Percentiles rank a stretch among this genome's conserved stretches.
phyloP scores from a whole-genome alignment of 2,797 vertebrate genomes.

The Varecia variegata region DNA sequence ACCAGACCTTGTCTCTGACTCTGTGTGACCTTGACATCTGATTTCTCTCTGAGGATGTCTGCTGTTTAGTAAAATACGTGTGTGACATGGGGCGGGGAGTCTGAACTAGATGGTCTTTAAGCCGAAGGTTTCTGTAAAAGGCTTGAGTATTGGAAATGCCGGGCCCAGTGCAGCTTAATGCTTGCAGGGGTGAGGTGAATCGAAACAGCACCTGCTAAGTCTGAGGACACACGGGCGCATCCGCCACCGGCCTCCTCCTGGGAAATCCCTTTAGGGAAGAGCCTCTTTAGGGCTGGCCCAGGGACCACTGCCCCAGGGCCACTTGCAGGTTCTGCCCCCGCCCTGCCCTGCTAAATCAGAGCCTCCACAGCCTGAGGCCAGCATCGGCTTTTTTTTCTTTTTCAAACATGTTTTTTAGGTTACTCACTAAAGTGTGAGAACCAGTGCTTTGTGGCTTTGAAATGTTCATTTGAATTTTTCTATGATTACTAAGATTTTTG shows the following conservation, averaged over 20 bases:
- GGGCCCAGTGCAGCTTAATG: background rate
- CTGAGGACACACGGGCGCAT: background rate
- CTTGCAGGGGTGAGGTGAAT: accelerated
- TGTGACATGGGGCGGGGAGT: background rate
- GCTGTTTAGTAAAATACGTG: background rate
- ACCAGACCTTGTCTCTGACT: background rate
- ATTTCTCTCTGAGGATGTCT: background rate
- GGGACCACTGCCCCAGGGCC: background rate
- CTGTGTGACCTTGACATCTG: background rate
- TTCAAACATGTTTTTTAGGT: background rate
- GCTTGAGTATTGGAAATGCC: background rate
- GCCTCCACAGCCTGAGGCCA: background rate
- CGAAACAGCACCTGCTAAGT: accelerated
- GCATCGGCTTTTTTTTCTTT: background rate
- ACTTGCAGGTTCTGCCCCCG: accelerated
- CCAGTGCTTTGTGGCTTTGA: background rate
- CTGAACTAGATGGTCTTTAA: background rate
- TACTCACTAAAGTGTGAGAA: background rate
- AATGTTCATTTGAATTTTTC: background rate
- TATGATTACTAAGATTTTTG: background rate
- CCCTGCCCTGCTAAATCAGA: background rate
- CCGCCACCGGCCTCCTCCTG: accelerated
- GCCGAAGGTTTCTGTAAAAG: background rate
- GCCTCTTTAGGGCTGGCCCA: background rate
- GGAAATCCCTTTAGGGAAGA: background rate